These are phyloP conservation scores for Cryptophagus acutangulus DNA, from an alignment of 2,888 invertebrate genomes.

Conservation along the genomic window DNA sequence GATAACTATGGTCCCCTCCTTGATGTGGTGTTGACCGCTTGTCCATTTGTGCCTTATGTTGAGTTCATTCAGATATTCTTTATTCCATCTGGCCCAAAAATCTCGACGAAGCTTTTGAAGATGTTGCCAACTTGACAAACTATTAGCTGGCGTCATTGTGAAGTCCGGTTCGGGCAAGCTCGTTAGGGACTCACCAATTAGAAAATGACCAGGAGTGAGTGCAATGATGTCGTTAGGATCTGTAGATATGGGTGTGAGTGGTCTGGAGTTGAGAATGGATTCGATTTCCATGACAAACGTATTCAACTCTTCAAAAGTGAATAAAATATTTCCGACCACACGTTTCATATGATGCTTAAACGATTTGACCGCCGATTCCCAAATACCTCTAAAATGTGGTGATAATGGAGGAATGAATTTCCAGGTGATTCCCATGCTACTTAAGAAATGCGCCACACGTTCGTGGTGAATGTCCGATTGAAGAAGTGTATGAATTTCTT, in stretches of 20 bases:
- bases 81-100: conserved; percentile 16
- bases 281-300: conserved; percentile 11
- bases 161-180: conserved; percentile 14
- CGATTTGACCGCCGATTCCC: conserved; percentile 12
- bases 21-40: background rate
- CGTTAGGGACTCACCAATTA: conserved; percentile 14
- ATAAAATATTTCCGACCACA: background rate
- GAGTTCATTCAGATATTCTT: conserved; percentile 14
- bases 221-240: conserved; percentile 12
- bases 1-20: conserved; percentile 12
- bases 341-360: conserved; percentile 6
- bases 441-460: background rate
- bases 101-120: too few species aligned
- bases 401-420: conserved; percentile 9
- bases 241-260: conserved; percentile 13
- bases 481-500: conserved; percentile 4
- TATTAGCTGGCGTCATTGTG: conserved; percentile 10
- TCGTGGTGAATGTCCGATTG: conserved; percentile 1
- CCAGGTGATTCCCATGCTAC: conserved; percentile 13
- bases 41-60: conserved; percentile 15
- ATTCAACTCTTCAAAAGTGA: conserved; percentile 7
- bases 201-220: conserved; percentile 22
- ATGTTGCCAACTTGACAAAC: conserved; percentile 10
- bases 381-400: conserved; percentile 10
- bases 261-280: conserved; percentile 20